Evolutionary conservation across 2,797 vertebrate species (phyloP), one percentile per base, ranked within the genome.

Genomic region (Tarsius wallacei): DNA sequence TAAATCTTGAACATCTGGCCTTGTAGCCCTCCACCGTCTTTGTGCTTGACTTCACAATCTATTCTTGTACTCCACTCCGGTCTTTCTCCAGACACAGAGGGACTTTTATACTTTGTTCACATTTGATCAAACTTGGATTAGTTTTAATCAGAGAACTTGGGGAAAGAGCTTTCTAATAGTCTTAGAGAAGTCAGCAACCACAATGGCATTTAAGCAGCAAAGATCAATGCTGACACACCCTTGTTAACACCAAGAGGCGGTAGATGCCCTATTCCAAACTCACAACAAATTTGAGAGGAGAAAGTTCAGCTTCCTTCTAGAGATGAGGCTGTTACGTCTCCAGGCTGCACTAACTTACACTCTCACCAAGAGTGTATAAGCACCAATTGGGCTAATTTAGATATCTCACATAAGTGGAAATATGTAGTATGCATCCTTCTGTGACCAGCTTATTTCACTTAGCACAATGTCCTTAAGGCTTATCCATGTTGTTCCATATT

Each of bases 181-280:
- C 22, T 57, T 26, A 24, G 6, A 55, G 33, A 57, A 64, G 26
- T 36, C 42, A 22, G 51, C 26, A 74, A 19, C 2, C 49, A 10
- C 28, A 22, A 0, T 4, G 28, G 13, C 15, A 19, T 11, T 2
- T 1, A 11, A 42, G 81, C 7, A 82, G 49, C 53, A 33, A 33
- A 94, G 28, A 7, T 59, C 0, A 36, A 57, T 76, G 21, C 31
- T 4, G 6, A 0, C 0, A 1, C 0, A 11, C 4, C 2, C 24
- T 71, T 2, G 0, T 1, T 16, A 61, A 33, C 0, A 1, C 15
- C 6, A 9, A 53, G 53, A 19, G 21, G 13, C 7, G 12, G 3
- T 8, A 15, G 12, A 10, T 1, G 10, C 15, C 36, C 7, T 7
- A 0, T 1, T 24, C 51, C 31, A 16, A 26, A 36, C 0, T 0